phyloP scores from a whole-genome alignment of 2,113 vertebrate genomes.

The Leptocoma aspasia region DNA sequence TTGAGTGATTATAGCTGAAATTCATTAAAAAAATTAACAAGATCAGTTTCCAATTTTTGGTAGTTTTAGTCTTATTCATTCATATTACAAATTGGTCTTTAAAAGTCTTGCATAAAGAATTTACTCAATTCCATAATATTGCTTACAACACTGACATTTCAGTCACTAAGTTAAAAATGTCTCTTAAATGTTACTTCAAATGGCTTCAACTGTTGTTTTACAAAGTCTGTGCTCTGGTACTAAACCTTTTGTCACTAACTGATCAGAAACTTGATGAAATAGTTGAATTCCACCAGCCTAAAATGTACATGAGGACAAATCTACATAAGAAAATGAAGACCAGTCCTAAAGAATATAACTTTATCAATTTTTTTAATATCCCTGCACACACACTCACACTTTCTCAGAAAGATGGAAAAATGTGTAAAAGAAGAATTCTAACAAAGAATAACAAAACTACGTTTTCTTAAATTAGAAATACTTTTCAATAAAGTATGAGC shows the following conservation, averaged over 20 bases:
- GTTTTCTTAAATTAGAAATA: not conserved
- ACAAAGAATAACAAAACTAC: not conserved
- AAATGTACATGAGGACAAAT: not conserved
- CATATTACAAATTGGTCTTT: not conserved
- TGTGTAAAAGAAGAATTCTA: not conserved
- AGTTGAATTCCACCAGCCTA: not conserved
- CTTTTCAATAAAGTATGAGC: not conserved
- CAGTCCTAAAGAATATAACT: not conserved
- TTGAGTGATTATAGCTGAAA: not conserved
- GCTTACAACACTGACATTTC: not conserved
- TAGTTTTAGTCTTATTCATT: not conserved
- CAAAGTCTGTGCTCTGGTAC: not conserved
- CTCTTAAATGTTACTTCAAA: not conserved
- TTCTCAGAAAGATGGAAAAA: not conserved
- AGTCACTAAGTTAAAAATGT: not conserved
- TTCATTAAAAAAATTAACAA: not conserved
- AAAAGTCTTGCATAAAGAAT: not conserved
- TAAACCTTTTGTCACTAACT: not conserved
- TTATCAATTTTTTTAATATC: not conserved
- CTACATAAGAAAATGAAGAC: not conserved
- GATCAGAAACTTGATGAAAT: not conserved
- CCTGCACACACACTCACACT: not conserved
- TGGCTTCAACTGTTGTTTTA: not conserved
- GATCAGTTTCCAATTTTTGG: not conserved
- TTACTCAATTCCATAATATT: not conserved